These are phyloP conservation scores for Lamellibrachia luymesi DNA, from an alignment of 1,140 invertebrate species.

Conservation along the genomic window DNA sequence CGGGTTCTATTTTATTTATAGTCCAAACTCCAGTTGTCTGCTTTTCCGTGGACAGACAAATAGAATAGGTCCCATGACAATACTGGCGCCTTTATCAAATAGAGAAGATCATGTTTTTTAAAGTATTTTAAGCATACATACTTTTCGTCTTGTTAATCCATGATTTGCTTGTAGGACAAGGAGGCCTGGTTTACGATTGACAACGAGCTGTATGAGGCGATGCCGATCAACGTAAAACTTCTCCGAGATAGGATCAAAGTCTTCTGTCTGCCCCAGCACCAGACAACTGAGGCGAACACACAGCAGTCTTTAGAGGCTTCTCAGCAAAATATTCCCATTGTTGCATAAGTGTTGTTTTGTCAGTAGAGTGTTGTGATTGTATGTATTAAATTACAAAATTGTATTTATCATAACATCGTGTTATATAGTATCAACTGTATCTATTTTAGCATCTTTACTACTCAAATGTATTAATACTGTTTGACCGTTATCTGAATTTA, in stretches of 20 bases:
- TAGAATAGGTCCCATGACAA: too few relatives aligned
- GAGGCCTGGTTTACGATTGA: conserved; percentile 46
- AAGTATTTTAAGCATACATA: too few relatives aligned
- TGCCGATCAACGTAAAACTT: conserved; percentile 43
- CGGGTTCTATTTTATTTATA: too few relatives aligned
- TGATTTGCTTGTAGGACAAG: conserved; percentile 34
- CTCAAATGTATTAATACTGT: too few relatives aligned
- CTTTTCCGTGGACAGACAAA: too few relatives aligned
- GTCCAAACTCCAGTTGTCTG: too few relatives aligned
- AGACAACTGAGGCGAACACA: background rate
- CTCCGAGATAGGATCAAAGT: conserved; percentile 46
- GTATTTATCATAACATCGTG: too few relatives aligned
- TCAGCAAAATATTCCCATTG: background rate
- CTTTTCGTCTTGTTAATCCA: background rate
- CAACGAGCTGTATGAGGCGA: conserved; percentile 48
- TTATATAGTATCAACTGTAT: too few relatives aligned
- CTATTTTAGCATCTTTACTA: too few relatives aligned
- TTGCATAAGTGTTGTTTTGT: background rate
- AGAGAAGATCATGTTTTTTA: too few relatives aligned
- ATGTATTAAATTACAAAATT: background rate
- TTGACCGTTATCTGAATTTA: too few relatives aligned
- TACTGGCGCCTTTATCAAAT: too few relatives aligned
- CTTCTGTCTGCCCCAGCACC: conserved; percentile 28
- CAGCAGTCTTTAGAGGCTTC: background rate
- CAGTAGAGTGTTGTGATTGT: background rate